Percentiles rank a stretch among this genome's conserved stretches.
Conservation (phyloP, 64 coral and sea anemone species). For the Montipora cactus region DNA sequence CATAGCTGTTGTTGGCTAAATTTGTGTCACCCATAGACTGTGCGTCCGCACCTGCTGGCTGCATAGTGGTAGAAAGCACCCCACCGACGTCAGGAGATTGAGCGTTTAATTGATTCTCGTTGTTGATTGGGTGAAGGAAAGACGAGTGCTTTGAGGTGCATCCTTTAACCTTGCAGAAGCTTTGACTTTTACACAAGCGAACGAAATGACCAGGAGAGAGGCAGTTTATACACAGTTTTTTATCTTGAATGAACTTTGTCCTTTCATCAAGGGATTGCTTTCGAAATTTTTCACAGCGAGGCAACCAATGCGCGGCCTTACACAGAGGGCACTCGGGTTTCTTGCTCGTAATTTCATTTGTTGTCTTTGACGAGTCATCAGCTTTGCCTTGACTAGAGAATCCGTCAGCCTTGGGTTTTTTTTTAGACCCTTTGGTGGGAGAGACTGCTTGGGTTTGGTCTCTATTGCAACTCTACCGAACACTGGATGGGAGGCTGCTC, state of each 20-base stretch:
- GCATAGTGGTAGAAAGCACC: neutral
- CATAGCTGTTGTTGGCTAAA: neutral
- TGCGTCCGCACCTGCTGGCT: neutral
- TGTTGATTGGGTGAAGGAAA: conserved; percentile 26
- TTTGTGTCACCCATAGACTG: neutral
- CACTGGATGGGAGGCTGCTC: conserved; percentile 33
- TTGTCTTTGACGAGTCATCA: neutral
- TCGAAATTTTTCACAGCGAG: conserved; percentile 39
- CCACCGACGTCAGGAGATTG: neutral
- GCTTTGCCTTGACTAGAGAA: neutral
- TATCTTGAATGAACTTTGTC: conserved; percentile 19
- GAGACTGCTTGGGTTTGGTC: conserved; percentile 40
- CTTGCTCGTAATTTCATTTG: neutral
- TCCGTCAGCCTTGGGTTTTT: neutral
- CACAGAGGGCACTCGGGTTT: conserved; percentile 13
- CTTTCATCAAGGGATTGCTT: conserved; percentile 12
- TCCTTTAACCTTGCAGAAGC: conserved; percentile 20
- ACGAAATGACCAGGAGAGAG: conserved; percentile 15
- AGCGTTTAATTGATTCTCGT: neutral
- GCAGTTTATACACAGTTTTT: conserved; percentile 47
- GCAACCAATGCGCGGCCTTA: conserved; percentile 3
- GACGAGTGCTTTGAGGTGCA: conserved; percentile 24
- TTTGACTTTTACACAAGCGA: conserved; percentile 9
- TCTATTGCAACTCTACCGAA: conserved; percentile 41
- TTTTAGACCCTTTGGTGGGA: conserved; percentile 35